Evolutionary conservation across 2,797 vertebrate species (phyloP), one percentile per base, ranked within the genome.

Genomic region (Arrhamphus sclerolepis): DNA sequence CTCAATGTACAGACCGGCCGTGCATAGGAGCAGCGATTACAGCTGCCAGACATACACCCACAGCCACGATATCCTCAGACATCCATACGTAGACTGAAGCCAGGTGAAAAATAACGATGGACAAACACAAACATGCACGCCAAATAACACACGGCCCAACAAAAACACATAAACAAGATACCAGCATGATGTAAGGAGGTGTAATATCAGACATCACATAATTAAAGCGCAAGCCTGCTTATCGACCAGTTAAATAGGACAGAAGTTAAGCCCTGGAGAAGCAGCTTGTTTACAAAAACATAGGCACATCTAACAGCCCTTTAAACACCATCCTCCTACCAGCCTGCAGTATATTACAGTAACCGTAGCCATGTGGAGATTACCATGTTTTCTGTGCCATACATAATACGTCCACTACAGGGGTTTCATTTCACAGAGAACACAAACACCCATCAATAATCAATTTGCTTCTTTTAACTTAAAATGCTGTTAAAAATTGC

Each of bases 111-210:
- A 22, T 11, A 19, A n/a, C n/a, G 50, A 75, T 2, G 16, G 50
- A 75, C 72, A 70, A 21, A 44, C 59, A 72, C 24, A n/a, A 51
- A 46, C 41, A 47, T 31, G 46, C 47, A 46, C 7, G 50, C 49
- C 63, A 19, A 77, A 71, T n/a, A 76, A 62, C 58, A 80, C 49
- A 62, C 24, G 4, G 28, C 46, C 48, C 66, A 28, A 79, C 62
- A 68, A 81, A 86, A 76, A 64, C n/a, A 78, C 70, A 68, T 43
- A 83, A 84, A 87, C 78, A 85, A 77, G 63, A 81, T 48, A 54
- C 47, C 44, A 59, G 56, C 46, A 81, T 90, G 89, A 90, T 87
- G 87, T 86, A 90, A 90, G 83, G 66, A 63, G 16, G 40, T 1
- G 89, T 63, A 90, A 90, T 71, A 81, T 86, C 68, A 72, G 72